A percentile compares a stretch with the other conserved stretches of the same genome.
Evolutionary conservation across 2,797 vertebrate species (phyloP).

Genomic region (Gouania willdenowi): DNA sequence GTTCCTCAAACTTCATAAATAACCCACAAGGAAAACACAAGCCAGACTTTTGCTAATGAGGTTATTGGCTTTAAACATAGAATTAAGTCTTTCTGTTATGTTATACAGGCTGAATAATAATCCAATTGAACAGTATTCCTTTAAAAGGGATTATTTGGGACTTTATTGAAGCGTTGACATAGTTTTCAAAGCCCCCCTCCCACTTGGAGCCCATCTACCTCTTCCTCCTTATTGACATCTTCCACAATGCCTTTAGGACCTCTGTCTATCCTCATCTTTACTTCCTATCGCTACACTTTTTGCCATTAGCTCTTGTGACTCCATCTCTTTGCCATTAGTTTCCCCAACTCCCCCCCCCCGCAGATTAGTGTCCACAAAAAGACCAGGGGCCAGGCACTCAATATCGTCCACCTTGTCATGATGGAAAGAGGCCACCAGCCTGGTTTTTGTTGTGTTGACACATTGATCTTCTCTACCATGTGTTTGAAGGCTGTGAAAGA

Average conservation of each 20-base stretch:
- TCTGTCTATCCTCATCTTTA: conserved; percentile 42
- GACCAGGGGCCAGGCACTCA: conserved; percentile 59
- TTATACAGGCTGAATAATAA: too few relatives aligned
- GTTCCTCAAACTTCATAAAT: too few relatives aligned
- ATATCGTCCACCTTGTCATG: conserved; percentile 66
- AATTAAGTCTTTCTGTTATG: too few relatives aligned
- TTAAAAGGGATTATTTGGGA: too few relatives aligned
- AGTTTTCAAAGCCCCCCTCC: too few relatives aligned
- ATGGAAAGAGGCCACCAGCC: conserved; percentile 43
- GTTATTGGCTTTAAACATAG: too few relatives aligned
- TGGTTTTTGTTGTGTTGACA: conserved; percentile 60
- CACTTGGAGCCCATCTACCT: conserved; percentile 24
- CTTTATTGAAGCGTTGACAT: too few relatives aligned
- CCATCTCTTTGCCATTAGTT: conserved; percentile 14
- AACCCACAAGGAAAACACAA: too few relatives aligned
- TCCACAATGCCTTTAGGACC: conserved; percentile 38
- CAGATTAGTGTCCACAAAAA: conserved; percentile 31
- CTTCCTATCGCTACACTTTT: conserved; percentile 31
- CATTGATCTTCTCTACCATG: conserved; percentile 47
- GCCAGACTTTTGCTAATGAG: too few relatives aligned
- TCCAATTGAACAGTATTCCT: too few relatives aligned
- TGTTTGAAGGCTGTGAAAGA: conserved; percentile 20
- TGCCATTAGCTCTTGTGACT: conserved; percentile 29
- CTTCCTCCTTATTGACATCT: conserved; percentile 17
- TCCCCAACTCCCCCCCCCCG: conserved; percentile 1